phyloP scores from a whole-genome alignment of 2,888 invertebrate genomes.

The Parnassius smintheus region DNA sequence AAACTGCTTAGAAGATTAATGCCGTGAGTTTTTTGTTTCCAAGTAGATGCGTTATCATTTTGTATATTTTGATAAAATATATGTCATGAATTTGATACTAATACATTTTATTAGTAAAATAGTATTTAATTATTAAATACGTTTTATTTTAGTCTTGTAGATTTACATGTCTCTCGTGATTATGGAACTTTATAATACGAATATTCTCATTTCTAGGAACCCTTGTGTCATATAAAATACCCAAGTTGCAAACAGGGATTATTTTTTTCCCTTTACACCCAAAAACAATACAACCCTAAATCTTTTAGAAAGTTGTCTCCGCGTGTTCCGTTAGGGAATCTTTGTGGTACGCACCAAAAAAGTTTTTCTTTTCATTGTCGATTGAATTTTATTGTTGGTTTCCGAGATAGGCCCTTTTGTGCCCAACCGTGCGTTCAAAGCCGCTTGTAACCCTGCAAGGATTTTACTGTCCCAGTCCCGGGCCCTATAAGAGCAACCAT shows the following conservation, averaged over 20 bases:
- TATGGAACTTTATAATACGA: no score
- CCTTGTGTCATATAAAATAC: constrained; percentile 5
- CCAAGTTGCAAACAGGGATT: constrained; percentile 45
- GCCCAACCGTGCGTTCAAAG: constrained; percentile 76
- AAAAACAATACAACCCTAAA: constrained; percentile 69
- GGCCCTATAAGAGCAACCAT: constrained; percentile 60
- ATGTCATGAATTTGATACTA: no score
- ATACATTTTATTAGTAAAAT: no score
- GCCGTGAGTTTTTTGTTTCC: no score
- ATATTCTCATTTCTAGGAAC: not conserved
- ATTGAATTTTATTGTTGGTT: constrained; percentile 80
- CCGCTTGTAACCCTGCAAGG: constrained; percentile 62
- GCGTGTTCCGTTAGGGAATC: constrained; percentile 67
- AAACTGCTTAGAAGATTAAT: no score
- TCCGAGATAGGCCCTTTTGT: constrained; percentile 76
- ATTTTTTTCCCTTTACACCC: constrained; percentile 46
- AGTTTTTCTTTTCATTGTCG: constrained; percentile 68
- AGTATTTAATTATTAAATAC: no score
- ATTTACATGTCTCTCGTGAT: no score
- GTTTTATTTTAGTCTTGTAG: no score
- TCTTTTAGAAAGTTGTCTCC: constrained; percentile 70
- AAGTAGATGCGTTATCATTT: no score
- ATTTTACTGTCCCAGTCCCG: constrained; percentile 46
- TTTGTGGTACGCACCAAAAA: constrained; percentile 61
- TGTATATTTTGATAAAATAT: no score